A percentile compares a stretch with the other conserved stretches of the same genome.
Conservation (phyloP, 2,113 vertebrate genomes). For the Dipodomys spectabilis region DNA sequence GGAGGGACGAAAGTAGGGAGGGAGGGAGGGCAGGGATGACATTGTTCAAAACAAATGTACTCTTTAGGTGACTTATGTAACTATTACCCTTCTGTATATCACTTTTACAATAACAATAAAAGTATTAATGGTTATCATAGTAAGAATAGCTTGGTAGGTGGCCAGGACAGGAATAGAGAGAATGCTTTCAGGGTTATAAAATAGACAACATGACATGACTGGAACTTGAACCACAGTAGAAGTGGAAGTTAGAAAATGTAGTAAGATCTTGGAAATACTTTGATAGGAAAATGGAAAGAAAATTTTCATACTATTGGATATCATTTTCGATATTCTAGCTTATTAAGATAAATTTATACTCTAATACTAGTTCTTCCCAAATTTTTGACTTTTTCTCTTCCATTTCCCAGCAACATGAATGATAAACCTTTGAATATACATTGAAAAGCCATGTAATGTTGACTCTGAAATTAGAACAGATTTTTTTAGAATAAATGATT, state of each 20-base stretch:
- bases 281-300: neutral
- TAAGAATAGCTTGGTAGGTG: neutral
- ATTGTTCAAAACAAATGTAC: too few species aligned
- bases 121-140: neutral
- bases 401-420: neutral
- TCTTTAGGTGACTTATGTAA: too few species aligned
- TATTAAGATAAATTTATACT: neutral
- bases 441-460: neutral
- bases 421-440: conserved; percentile 2
- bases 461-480: neutral
- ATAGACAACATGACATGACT: neutral
- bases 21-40: too few species aligned
- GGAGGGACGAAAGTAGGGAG: too few species aligned
- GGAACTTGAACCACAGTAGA: neutral
- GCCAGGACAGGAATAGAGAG: neutral
- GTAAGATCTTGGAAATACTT: conserved; percentile 14
- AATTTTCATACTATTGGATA: neutral
- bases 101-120: too few species aligned
- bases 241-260: neutral
- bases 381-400: neutral
- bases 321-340: neutral
- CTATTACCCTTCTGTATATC: too few species aligned
- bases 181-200: neutral
- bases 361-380: neutral
- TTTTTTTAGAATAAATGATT: too few species aligned